These are phyloP conservation scores for Sebastes umbrosus DNA, from an alignment of 2,797 vertebrate genomes.

Conservation along the genomic window DNA sequence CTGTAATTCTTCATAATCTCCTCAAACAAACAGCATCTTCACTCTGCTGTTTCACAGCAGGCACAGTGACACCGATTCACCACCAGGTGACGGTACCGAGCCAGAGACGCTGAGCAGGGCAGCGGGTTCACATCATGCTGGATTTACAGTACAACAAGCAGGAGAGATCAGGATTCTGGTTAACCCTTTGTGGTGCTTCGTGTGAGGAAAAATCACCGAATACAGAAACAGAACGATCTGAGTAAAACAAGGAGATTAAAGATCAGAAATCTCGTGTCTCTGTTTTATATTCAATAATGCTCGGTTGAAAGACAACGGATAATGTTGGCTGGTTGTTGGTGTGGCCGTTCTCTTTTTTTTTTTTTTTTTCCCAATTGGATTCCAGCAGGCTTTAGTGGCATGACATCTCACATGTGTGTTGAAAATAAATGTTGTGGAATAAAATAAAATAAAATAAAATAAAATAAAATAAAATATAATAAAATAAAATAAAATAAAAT, in stretches of 20 bases:
- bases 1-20: not conserved
- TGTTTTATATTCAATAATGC: not conserved
- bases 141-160: conserved; percentile 6
- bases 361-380: too few relatives aligned
- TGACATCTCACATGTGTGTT: not conserved
- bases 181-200: conserved; percentile 30
- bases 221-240: not conserved
- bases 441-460: not conserved
- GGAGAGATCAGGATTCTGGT: conserved; percentile 20
- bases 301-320: not conserved
- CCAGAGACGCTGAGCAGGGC: conserved; percentile 1
- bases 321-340: not conserved
- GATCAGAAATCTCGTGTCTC: not conserved
- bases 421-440: not conserved
- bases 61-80: not conserved
- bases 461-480: not conserved
- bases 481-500: too few relatives aligned
- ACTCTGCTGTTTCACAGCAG: not conserved
- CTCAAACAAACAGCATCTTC: not conserved
- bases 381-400: not conserved
- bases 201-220: not conserved
- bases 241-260: not conserved
- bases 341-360: not conserved
- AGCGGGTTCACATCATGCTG: conserved; percentile 22
- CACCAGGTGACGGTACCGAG: conserved; percentile 44